These are phyloP conservation scores for Bombus turneri DNA, from an alignment of 1,140 invertebrate species.

Conservation along the genomic window DNA sequence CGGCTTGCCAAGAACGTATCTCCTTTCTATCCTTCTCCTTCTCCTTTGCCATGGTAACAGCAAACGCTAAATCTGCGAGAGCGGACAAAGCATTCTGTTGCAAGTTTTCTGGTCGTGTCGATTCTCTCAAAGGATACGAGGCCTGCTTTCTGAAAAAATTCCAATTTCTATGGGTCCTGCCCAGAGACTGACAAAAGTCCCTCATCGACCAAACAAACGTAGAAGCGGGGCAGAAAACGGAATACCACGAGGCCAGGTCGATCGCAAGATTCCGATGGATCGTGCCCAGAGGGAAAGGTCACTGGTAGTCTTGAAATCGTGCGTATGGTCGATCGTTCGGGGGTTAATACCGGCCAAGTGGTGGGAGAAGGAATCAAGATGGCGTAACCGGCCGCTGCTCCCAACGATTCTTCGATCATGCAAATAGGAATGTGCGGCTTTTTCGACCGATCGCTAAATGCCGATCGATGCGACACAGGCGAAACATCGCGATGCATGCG, in stretches of 20 bases:
- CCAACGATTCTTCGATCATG: constrained; percentile 48
- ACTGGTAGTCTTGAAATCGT: constrained; percentile 56
- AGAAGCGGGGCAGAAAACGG: too few relatives aligned
- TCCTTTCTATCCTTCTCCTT: constrained; percentile 25
- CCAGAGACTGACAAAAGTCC: neutral
- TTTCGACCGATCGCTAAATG: neutral
- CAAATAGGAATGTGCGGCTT: neutral
- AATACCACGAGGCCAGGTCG: neutral
- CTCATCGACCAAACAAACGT: neutral
- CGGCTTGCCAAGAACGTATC: constrained; percentile 33
- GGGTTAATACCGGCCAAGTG: constrained; percentile 56
- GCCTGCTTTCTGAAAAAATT: neutral
- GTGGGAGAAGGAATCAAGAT: constrained; percentile 69
- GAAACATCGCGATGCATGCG: neutral
- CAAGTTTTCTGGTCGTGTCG: neutral
- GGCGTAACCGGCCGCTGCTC: constrained; percentile 67
- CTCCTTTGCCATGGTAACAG: constrained; percentile 28
- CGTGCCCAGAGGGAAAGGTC: constrained; percentile 57
- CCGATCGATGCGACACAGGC: neutral
- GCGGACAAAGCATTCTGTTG: neutral
- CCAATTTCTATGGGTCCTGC: neutral
- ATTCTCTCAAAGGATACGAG: neutral
- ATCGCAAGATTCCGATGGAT: constrained; percentile 39
- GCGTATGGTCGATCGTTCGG: constrained; percentile 61
- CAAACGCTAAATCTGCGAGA: constrained; percentile 27